Evolutionary conservation across 2,888 invertebrate genomes (phyloP).

Genomic region (Tiphia femorata): DNA sequence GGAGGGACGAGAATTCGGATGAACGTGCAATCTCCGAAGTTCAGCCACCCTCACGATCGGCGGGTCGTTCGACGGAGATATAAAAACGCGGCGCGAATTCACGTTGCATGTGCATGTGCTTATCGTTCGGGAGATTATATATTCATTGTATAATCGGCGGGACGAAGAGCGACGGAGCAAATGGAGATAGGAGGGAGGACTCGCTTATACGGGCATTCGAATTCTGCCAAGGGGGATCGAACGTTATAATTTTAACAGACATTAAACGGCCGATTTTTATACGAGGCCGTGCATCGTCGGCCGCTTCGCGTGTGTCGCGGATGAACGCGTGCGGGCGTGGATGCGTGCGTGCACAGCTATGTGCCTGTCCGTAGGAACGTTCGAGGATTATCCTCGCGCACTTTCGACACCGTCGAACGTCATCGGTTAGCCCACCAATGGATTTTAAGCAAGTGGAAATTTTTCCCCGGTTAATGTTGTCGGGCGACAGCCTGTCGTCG

Average conservation of each 20-base stretch:
- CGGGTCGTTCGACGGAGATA: constrained; percentile 47
- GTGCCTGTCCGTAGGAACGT: not conserved
- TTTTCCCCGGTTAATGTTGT: not conserved
- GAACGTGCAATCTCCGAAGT: constrained; percentile 43
- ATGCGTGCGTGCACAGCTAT: not conserved
- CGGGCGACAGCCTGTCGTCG: no score
- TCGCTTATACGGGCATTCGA: constrained; percentile 40
- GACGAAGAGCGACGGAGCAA: no score
- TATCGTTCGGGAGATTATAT: constrained; percentile 25
- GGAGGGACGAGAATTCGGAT: constrained; percentile 38
- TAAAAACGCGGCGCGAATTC: constrained; percentile 39
- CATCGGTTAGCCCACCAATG: no score
- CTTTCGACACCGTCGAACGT: not conserved
- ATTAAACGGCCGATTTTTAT: constrained; percentile 38
- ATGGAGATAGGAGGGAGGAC: no score
- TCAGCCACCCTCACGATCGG: constrained; percentile 37
- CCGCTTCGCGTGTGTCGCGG: no score
- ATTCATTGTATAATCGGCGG: constrained; percentile 40
- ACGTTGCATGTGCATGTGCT: constrained; percentile 16
- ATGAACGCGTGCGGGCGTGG: not conserved
- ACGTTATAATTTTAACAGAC: constrained; percentile 45
- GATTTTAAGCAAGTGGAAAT: not conserved
- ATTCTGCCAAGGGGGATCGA: constrained; percentile 24
- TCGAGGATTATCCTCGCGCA: not conserved
- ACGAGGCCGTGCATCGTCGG: not conserved